Percentiles rank a stretch among this genome's conserved stretches.
phyloP scores from a whole-genome alignment of 2,888 invertebrate genomes.

The Incurvaria masculella region DNA sequence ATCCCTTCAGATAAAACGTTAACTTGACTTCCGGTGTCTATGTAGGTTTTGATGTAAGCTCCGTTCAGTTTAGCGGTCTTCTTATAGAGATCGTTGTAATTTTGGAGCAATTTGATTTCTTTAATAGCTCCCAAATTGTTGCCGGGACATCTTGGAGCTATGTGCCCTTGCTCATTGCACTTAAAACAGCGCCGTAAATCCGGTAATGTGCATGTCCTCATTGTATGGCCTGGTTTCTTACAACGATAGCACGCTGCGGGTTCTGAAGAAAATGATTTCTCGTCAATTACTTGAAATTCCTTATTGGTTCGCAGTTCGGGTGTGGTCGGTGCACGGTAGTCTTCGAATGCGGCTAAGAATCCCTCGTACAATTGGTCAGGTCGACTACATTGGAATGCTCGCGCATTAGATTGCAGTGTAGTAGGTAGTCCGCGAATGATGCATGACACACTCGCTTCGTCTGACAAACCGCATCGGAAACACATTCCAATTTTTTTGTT shows the following conservation, averaged over 20 bases:
- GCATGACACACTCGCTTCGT: too few species aligned
- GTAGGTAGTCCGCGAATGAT: slow-evolving; percentile 16
- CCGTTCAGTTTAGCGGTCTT: too few species aligned
- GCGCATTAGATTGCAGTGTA: slow-evolving; percentile 17
- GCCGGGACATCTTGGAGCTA: slow-evolving; percentile 11
- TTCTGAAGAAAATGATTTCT: too few species aligned
- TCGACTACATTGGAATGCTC: slow-evolving; percentile 17
- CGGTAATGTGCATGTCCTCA: slow-evolving; percentile 12
- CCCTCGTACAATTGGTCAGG: slow-evolving; percentile 11
- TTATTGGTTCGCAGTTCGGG: slow-evolving; percentile 1
- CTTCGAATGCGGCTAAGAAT: too few species aligned
- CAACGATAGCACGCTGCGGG: slow-evolving; percentile 14
- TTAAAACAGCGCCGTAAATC: slow-evolving; percentile 15
- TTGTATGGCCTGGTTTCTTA: slow-evolving; percentile 15
- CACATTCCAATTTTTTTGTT: slow-evolving; percentile 21
- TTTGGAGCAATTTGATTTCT: slow-evolving; percentile 13
- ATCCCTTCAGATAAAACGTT: too few species aligned
- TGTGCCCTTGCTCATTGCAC: slow-evolving; percentile 15
- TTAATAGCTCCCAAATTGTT: too few species aligned
- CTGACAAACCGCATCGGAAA: slow-evolving; percentile 18
- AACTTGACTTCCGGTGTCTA: too few species aligned
- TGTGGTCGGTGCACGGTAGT: slow-evolving; percentile 10
- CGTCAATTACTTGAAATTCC: too few species aligned
- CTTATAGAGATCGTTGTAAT: too few species aligned
- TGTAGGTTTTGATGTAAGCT: too few species aligned